Percentiles rank a stretch among this genome's conserved stretches.
phyloP scores from a whole-genome alignment of 2,113 vertebrate genomes.

The Phaethon lepturus region DNA sequence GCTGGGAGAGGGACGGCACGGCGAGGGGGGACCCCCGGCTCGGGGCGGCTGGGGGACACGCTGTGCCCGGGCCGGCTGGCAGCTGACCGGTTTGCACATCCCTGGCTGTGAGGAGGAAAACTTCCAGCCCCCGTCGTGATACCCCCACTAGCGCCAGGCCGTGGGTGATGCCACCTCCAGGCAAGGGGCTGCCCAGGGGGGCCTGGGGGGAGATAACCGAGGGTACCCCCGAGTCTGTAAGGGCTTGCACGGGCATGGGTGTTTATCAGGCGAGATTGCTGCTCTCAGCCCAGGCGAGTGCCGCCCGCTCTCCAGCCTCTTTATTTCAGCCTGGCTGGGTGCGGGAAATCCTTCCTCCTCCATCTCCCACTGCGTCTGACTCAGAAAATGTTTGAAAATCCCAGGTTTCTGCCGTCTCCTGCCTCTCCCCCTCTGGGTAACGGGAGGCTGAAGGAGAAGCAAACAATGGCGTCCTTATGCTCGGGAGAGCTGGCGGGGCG shows the following conservation, averaged over 20 bases:
- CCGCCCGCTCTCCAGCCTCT: neutral
- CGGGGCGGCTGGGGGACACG: accelerated
- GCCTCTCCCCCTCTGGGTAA: slow-evolving; percentile 20
- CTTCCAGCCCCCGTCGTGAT: neutral
- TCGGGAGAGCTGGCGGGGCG: neutral
- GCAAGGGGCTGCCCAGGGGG: neutral
- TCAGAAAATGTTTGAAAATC: slow-evolving; percentile 51
- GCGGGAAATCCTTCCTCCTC: neutral
- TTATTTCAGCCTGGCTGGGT: neutral
- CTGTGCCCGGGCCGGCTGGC: accelerated
- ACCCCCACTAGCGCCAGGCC: accelerated
- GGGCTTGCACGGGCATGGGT: accelerated
- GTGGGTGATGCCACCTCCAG: neutral
- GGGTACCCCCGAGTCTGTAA: accelerated
- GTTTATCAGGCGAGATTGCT: neutral
- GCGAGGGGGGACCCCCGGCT: accelerated
- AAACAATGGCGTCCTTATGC: slow-evolving; percentile 54
- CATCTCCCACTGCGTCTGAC: slow-evolving; percentile 14
- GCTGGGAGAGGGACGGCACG: accelerated
- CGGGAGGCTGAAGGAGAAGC: slow-evolving; percentile 7
- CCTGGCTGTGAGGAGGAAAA: neutral
- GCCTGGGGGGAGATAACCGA: neutral
- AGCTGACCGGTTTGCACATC: accelerated
- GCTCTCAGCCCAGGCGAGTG: neutral
- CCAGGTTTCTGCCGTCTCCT: slow-evolving; percentile 14